These are phyloP conservation scores for Coregonus suidteri DNA, from an alignment of 2,797 vertebrate genomes.

Conservation along the genomic window DNA sequence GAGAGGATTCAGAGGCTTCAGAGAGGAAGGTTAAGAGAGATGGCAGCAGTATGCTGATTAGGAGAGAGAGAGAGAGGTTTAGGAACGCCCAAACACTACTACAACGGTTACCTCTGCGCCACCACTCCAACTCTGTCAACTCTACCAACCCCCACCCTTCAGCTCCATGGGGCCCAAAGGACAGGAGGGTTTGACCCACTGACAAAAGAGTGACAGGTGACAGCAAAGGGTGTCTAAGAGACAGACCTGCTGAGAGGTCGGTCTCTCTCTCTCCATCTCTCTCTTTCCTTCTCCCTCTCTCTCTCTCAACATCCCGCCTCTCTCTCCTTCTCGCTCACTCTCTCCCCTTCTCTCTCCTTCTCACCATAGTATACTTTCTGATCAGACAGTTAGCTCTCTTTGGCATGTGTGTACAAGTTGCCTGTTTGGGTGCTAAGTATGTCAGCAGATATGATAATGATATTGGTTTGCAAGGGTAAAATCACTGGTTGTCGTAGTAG, in stretches of 20 bases:
- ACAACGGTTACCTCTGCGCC: conserved; percentile 22
- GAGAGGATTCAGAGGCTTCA: conserved; percentile 31
- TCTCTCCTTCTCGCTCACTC: conserved; percentile 7
- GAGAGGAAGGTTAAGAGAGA: conserved; percentile 23
- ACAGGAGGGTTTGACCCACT: conserved; percentile 71
- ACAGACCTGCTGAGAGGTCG: conserved; percentile 23
- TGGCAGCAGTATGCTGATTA: conserved; percentile 33
- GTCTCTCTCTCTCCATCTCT: conserved; percentile 17
- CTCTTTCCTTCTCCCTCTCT: conserved; percentile 25
- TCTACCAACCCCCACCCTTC: conserved; percentile 21
- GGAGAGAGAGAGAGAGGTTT: conserved; percentile 14
- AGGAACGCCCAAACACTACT: conserved; percentile 44
- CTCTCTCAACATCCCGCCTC: conserved; percentile 35
- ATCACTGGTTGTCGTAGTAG: too few species aligned
- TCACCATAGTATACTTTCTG: too few species aligned
- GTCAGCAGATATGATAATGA: too few species aligned
- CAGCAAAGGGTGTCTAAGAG: conserved; percentile 43
- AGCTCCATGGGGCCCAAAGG: conserved; percentile 71
- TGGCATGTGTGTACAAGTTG: too few species aligned
- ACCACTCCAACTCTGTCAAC: conserved; percentile 30
- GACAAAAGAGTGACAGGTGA: conserved; percentile 86
- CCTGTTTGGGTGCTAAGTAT: too few species aligned
- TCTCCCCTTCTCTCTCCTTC: background rate
- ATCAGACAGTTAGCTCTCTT: background rate
- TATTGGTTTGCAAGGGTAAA: too few species aligned